Percentiles rank a stretch among this genome's conserved stretches.
Conservation (phyloP, 2,888 invertebrate species). For the Polymixis flavicincta region DNA sequence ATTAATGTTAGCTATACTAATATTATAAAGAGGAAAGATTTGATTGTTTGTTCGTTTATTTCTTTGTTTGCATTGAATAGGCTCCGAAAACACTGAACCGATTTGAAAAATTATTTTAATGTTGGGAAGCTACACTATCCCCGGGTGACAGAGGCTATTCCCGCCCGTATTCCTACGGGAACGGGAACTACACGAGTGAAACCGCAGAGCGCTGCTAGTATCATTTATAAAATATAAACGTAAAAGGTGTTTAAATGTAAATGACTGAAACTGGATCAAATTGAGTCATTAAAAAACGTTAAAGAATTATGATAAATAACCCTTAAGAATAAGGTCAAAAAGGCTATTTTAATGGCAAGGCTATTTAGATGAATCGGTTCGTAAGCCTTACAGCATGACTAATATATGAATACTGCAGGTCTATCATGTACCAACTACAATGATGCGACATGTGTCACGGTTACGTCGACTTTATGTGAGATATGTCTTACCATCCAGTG, state of each 20-base stretch:
- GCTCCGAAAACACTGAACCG: too few species aligned
- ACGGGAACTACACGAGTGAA: too few species aligned
- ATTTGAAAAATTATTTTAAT: too few species aligned
- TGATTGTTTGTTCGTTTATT: too few species aligned
- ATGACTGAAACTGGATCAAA: neutral
- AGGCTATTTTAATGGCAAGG: conserved; percentile 21
- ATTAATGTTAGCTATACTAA: too few species aligned
- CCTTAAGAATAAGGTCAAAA: conserved; percentile 4
- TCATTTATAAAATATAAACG: too few species aligned
- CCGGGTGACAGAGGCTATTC: too few species aligned
- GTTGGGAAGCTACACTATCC: too few species aligned
- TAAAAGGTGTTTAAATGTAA: neutral
- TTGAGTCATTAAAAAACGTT: conserved; percentile 1
- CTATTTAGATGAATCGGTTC: conserved; percentile 30
- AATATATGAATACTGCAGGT: neutral
- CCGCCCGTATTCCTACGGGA: too few species aligned
- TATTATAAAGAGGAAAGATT: too few species aligned
- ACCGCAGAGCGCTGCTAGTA: too few species aligned
- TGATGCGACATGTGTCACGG: conserved; percentile 30
- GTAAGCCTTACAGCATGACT: conserved; percentile 2
- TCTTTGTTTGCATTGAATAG: too few species aligned
- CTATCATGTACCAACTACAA: conserved; percentile 19
- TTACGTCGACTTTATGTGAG: conserved; percentile 3
- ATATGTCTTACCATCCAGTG: neutral
- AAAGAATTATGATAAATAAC: neutral